Percentiles rank a stretch among this genome's conserved stretches.
phyloP scores from a whole-genome alignment of 2,113 vertebrate species.

The Campylomormyrus tamandua region DNA sequence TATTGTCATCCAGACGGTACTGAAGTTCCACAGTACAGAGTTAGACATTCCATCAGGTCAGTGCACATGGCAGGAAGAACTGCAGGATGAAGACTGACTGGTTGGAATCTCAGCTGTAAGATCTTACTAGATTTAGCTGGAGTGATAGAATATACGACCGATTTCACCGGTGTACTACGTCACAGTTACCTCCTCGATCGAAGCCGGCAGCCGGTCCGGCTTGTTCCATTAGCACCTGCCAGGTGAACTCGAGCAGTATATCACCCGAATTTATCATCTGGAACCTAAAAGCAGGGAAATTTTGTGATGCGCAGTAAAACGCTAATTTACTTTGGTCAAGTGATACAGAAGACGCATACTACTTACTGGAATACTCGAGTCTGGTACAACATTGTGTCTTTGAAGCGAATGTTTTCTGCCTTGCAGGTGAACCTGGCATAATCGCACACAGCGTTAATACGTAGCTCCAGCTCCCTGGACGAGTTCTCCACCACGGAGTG shows the following conservation, averaged over 20 bases:
- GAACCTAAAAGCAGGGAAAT: slow-evolving; percentile 38
- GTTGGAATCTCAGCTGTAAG: not conserved
- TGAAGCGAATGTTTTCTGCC: slow-evolving; percentile 48
- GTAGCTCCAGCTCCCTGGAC: slow-evolving; percentile 59
- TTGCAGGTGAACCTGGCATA: slow-evolving; percentile 57
- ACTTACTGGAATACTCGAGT: slow-evolving; percentile 68
- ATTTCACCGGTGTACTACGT: not conserved
- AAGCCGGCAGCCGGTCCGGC: slow-evolving; percentile 26
- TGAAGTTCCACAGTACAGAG: not conserved
- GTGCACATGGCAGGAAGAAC: not conserved
- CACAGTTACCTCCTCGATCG: slow-evolving; percentile 41
- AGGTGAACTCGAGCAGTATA: slow-evolving; percentile 68
- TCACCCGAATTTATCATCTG: slow-evolving; percentile 63
- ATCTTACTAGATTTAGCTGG: not conserved
- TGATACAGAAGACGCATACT: slow-evolving; percentile 29
- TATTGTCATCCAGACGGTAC: not conserved
- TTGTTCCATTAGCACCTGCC: slow-evolving; percentile 51
- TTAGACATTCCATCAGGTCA: not conserved
- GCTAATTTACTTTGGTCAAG: not conserved
- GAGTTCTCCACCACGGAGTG: slow-evolving; percentile 61
- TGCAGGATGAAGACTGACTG: not conserved
- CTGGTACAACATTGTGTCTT: slow-evolving; percentile 76
- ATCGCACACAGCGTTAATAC: slow-evolving; percentile 63
- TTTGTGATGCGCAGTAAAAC: not conserved
- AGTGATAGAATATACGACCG: not conserved